Percentiles rank a stretch among this genome's conserved stretches.
Conservation (phyloP, 2,888 invertebrate genomes). For the Augochlorella aurata region DNA sequence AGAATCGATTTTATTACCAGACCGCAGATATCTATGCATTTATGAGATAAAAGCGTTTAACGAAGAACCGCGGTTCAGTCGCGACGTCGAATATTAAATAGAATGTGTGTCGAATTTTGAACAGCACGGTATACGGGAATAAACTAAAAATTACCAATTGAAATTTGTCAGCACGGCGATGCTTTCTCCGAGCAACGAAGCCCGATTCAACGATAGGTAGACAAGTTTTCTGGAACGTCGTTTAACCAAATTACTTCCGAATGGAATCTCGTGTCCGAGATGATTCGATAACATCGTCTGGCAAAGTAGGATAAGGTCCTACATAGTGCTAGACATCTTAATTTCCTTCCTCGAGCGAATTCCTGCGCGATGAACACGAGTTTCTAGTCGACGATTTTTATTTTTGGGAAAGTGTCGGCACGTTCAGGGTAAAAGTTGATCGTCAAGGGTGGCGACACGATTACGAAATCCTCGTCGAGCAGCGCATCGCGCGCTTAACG, state of each 20-base stretch:
- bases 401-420: background rate
- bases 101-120: background rate
- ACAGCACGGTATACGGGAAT: background rate
- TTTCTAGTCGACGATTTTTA: background rate
- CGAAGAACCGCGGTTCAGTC: too few species aligned
- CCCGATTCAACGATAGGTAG: background rate
- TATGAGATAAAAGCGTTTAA: too few species aligned
- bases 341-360: background rate
- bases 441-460: background rate
- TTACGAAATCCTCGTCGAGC: conserved; percentile 19
- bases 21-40: too few species aligned
- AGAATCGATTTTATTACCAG: too few species aligned
- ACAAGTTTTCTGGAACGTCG: background rate
- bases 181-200: conserved; percentile 25
- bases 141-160: background rate
- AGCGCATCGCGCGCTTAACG: background rate
- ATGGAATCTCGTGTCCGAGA: background rate
- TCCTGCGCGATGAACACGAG: background rate
- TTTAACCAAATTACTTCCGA: background rate
- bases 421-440: conserved; percentile 2
- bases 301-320: conserved; percentile 15
- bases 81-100: too few species aligned
- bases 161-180: background rate
- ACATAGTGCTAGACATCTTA: background rate
- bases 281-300: conserved; percentile 26